These are phyloP conservation scores for Branchipolynoe longqiensis DNA, from an alignment of 2,888 invertebrate genomes.

Conservation along the genomic window DNA sequence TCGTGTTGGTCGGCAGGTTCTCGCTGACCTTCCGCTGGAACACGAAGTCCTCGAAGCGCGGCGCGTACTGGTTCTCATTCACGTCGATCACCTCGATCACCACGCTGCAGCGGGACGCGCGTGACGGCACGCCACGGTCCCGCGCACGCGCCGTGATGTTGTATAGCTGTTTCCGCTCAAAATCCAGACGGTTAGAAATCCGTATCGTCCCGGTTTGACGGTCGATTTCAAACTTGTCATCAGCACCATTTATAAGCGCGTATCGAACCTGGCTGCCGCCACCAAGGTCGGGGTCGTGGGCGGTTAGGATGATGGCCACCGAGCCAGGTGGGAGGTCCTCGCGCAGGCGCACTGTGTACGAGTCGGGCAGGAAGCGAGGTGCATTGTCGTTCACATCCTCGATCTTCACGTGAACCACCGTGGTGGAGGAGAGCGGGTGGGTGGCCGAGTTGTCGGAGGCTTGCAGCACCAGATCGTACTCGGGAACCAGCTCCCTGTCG, in stretches of 20 bases:
- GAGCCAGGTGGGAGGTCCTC: constrained; percentile 95
- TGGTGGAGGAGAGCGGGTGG: constrained; percentile 88
- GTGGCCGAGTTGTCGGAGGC: constrained; percentile 58
- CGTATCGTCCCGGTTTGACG: constrained; percentile 92
- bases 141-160: constrained; percentile 92
- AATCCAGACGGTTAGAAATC: constrained; percentile 90
- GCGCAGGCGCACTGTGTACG: constrained; percentile 88
- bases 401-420: constrained; percentile 91
- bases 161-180: constrained; percentile 93
- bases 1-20: constrained; percentile 89
- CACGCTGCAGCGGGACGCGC: constrained; percentile 90
- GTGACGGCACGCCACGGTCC: constrained; percentile 89
- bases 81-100: constrained; percentile 92
- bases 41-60: constrained; percentile 91
- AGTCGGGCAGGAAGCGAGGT: constrained; percentile 57
- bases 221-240: constrained; percentile 90
- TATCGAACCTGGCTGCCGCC: constrained; percentile 91
- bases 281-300: constrained; percentile 92
- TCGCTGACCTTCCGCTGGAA: constrained; percentile 89
- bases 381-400: constrained; percentile 90
- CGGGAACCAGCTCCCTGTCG: constrained; percentile 60
- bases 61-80: constrained; percentile 94
- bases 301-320: constrained; percentile 91
- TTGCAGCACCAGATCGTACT: constrained; percentile 59
- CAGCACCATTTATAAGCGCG: constrained; percentile 82